Conservation (phyloP, 2,797 vertebrate genomes). For the Rhynchonycteris naso region DNA sequence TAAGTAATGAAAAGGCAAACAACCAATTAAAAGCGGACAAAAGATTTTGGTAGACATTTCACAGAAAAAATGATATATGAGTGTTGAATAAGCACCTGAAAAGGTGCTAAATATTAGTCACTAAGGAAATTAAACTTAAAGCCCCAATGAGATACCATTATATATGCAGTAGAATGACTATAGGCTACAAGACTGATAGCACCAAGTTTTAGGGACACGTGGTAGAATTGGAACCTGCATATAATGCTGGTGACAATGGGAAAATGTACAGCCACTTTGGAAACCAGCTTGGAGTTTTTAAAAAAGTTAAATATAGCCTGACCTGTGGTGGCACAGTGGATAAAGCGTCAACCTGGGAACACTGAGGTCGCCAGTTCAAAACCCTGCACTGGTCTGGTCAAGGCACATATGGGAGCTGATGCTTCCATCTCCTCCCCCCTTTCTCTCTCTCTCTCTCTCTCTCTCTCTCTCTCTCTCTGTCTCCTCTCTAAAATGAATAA, state of each 20-base stretch:
- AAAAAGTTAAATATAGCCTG: too few species aligned
- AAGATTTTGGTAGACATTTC: background rate
- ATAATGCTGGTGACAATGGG: background rate
- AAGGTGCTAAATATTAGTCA: background rate
- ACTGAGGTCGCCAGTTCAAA: too few species aligned
- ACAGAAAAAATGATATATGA: background rate
- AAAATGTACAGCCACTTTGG: background rate
- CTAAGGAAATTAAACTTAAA: background rate
- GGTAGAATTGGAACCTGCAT: background rate
- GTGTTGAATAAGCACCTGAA: background rate
- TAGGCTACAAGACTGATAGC: too few species aligned
- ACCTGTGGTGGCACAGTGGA: too few species aligned
- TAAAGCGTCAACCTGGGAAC: too few species aligned
- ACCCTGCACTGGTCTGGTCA: too few species aligned
- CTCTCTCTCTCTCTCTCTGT: too few species aligned
- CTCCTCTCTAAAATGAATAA: too few species aligned
- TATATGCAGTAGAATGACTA: background rate
- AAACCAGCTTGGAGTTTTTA: background rate
- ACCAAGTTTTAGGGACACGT: background rate
- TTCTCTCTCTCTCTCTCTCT: too few species aligned
- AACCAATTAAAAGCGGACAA: background rate
- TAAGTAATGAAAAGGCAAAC: background rate
- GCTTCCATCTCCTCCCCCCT: too few species aligned
- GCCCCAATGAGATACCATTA: background rate
- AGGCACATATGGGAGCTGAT: too few species aligned